A percentile compares a stretch with the other conserved stretches of the same genome.
These are phyloP conservation scores for Dinomys branickii DNA, from an alignment of 2,113 vertebrate genomes.

Conservation along the genomic window DNA sequence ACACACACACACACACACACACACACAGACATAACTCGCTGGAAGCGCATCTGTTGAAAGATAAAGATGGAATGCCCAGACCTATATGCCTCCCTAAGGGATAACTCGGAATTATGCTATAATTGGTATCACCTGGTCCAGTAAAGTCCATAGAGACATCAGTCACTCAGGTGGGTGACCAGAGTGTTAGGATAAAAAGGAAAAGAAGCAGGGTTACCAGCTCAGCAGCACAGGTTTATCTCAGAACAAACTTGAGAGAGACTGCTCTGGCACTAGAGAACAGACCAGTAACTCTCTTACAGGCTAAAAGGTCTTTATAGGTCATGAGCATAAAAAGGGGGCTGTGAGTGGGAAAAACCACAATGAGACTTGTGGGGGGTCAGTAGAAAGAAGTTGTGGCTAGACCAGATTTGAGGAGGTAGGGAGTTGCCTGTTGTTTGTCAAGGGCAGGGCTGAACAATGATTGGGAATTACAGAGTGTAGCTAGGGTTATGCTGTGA, in stretches of 20 bases:
- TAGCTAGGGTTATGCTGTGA: not conserved
- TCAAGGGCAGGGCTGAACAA: not conserved
- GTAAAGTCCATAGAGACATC: not conserved
- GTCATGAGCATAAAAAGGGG: not conserved
- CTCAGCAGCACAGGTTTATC: not conserved
- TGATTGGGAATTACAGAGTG: not conserved
- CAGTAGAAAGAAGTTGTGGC: not conserved
- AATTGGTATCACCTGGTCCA: not conserved
- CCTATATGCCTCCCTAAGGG: not conserved
- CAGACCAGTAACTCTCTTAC: not conserved
- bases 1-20: not conserved
- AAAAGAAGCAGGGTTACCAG: not conserved
- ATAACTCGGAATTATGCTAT: not conserved
- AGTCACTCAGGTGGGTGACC: not conserved
- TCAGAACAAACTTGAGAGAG: not conserved
- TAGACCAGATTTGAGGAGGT: not conserved
- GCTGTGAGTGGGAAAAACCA: not conserved
- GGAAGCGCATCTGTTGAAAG: not conserved
- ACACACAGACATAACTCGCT: not conserved
- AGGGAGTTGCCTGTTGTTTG: not conserved
- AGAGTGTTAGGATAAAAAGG: not conserved
- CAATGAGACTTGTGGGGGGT: not conserved
- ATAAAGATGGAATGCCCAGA: not conserved
- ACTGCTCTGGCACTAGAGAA: not conserved
- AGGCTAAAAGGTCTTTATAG: not conserved